Base-by-base conservation (phyloP, 2,797 vertebrate species). In the Poecilia wingei region DNA sequence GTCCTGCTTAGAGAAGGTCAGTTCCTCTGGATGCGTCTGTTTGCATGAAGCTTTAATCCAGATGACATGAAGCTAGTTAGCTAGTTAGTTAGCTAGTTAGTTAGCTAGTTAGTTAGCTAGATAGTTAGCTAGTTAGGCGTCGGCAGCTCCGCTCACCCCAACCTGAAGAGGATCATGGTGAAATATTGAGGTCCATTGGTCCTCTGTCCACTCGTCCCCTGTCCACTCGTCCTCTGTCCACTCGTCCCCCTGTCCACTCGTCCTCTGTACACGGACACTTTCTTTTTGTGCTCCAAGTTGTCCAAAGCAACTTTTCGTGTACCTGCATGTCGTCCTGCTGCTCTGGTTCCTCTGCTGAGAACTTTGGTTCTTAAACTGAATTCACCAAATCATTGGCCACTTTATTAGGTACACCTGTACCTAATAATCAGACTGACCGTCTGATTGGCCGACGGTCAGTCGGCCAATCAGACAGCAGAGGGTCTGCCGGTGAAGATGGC, bases 101-200 rank as follows among this genome's bases (percentile, higher is more conserved):
- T 2, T 36, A 3, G 33, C 3, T 36, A 36, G 33, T 3, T 4
- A 47, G 33, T 36, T 36, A 36, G 33, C 33, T 36, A 3, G 33
- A 3, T 36, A 3, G 31, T 36, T 36, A 33, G 13, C 45, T 59
- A 75, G 55, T 2, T 33, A 75, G 74, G 25, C 7, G 4, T 6
- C 13, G 14, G 13, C 31, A 59, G 70, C 4, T 57, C 33, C 12
- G 6, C 64, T 13, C 47, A 80, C 89, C 80, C 89, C 92, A 87
- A 94, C 89, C 81, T 89, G 90, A 95, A 96, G 97, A 98, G 97
- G 97, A 99, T 99, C 97, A 96, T 96, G 96, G 95, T 97, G 96
- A 98, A 98, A 98, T 98, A 98, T 97, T 96, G 39, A 45, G 10
- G 28, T 6, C 57, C 51, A 25, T 0, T 25, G 7, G 51, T 25